A percentile compares a stretch with the other conserved stretches of the same genome.
Evolutionary conservation across 2,888 invertebrate genomes (phyloP).

Genomic region (Pyrocoelia pectoralis): DNA sequence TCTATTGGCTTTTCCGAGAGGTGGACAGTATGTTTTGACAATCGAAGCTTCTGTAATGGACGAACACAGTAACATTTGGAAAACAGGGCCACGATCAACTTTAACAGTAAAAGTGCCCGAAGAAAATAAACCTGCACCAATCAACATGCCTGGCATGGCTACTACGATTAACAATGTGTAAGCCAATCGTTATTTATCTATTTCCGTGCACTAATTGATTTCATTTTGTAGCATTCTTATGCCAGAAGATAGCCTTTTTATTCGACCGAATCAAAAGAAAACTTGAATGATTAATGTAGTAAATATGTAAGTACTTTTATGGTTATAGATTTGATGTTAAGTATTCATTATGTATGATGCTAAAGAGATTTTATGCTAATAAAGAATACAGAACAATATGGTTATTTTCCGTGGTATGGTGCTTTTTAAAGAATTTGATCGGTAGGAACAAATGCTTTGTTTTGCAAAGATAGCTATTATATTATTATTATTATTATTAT

Average conservation of each 20-base stretch:
- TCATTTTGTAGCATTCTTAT: constrained; percentile 53
- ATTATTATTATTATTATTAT: too few relatives aligned
- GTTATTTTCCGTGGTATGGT: too few relatives aligned
- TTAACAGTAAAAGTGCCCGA: constrained; percentile 79
- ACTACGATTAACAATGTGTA: constrained; percentile 58
- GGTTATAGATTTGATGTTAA: too few relatives aligned
- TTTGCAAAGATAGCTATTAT: too few relatives aligned
- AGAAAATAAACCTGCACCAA: constrained; percentile 61
- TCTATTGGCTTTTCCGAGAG: constrained; percentile 74
- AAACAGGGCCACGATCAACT: constrained; percentile 84
- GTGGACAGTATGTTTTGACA: constrained; percentile 77
- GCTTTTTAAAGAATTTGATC: too few relatives aligned
- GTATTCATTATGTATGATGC: too few relatives aligned
- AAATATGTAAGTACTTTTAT: too few relatives aligned
- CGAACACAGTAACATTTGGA: constrained; percentile 85
- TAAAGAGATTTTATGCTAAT: too few relatives aligned
- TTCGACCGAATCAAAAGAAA: constrained; percentile 51
- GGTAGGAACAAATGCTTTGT: too few relatives aligned
- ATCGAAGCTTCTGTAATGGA: constrained; percentile 89
- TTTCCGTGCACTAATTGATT: background rate
- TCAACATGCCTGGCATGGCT: constrained; percentile 57
- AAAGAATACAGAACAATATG: too few relatives aligned
- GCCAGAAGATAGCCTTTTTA: constrained; percentile 55
- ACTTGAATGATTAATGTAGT: background rate
- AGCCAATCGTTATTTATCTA: constrained; percentile 38